Evolutionary conservation across 2,888 invertebrate species (phyloP).

Genomic region (Chirona hameri): DNA sequence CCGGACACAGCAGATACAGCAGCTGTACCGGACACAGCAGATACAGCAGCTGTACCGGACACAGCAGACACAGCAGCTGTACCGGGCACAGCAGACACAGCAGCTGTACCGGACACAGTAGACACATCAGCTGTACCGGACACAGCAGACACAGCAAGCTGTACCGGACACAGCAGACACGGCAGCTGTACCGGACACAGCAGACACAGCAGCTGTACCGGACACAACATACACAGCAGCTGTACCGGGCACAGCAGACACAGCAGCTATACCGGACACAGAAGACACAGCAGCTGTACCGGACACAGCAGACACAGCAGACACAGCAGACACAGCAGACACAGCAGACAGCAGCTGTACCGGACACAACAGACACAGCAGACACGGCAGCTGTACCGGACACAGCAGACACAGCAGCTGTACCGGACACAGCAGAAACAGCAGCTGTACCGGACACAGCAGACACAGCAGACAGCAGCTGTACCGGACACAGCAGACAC

Average conservation of each 20-base stretch:
- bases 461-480: neutral
- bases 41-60: neutral
- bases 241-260: neutral
- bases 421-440: neutral
- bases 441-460: neutral
- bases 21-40: neutral
- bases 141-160: neutral
- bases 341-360: neutral
- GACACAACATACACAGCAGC: slow-evolving; percentile 48
- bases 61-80: neutral
- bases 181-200: neutral
- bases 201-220: neutral
- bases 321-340: neutral
- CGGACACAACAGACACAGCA: slow-evolving; percentile 48
- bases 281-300: neutral
- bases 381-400: neutral
- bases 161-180: neutral
- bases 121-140: neutral
- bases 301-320: neutral
- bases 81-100: slow-evolving; percentile 49
- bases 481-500: slow-evolving; percentile 49
- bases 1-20: neutral
- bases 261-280: neutral
- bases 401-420: neutral
- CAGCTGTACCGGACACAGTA: too few relatives aligned